Percentiles rank a stretch among this genome's conserved stretches.
phyloP scores from a whole-genome alignment of 2,888 invertebrate genomes.

The Ceratothoa steindachneri region DNA sequence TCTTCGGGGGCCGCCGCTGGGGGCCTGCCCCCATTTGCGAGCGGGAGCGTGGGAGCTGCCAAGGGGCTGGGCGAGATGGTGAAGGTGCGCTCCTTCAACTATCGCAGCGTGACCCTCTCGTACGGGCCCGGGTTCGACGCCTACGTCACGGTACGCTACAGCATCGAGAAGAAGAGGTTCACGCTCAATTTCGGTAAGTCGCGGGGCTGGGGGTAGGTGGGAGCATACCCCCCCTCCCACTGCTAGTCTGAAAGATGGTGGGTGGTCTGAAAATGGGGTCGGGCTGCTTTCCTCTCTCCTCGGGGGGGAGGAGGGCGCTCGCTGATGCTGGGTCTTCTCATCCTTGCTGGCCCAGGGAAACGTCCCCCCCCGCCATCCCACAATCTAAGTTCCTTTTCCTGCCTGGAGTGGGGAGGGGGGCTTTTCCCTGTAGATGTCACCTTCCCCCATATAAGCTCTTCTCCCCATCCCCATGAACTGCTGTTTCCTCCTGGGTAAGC shows the following conservation, averaged over 20 bases:
- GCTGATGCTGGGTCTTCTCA: not conserved
- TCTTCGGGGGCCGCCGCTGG: not conserved
- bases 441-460: too few relatives aligned
- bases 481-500: too few relatives aligned
- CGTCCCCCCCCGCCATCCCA: not conserved
- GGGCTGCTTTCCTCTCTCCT: not conserved
- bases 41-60: constrained; percentile 48
- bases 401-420: too few relatives aligned
- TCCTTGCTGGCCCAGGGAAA: not conserved
- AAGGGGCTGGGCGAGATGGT: constrained; percentile 63
- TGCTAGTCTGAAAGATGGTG: not conserved
- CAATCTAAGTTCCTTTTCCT: too few relatives aligned
- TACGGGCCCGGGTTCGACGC: constrained; percentile 84
- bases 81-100: constrained; percentile 84
- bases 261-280: not conserved
- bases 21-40: too few relatives aligned
- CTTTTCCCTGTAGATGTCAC: too few relatives aligned
- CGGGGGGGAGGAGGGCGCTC: not conserved
- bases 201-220: not conserved
- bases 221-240: not conserved
- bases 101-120: constrained; percentile 80
- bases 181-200: constrained; percentile 62
- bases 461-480: too few relatives aligned
- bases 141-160: constrained; percentile 78
- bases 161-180: constrained; percentile 68